Evolutionary conservation across 2,797 vertebrate species (phyloP), one percentile per base, ranked within the genome.

Genomic region (Phrynocephalus guinanensis): DNA sequence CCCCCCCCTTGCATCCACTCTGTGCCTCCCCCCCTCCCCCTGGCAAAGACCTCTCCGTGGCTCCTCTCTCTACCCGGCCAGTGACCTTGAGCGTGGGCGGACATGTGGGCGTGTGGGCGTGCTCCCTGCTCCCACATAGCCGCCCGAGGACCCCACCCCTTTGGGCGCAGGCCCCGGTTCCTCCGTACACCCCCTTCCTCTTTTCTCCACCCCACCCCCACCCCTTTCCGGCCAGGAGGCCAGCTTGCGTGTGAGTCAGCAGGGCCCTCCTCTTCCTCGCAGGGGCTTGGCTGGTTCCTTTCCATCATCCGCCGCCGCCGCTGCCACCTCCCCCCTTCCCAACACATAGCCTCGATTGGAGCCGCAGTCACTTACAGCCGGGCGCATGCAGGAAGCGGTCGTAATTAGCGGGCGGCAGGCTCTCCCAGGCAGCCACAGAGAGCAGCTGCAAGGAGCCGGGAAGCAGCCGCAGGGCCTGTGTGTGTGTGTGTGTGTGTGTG

Each of bases 201-300:
- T 20, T 28, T 6, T 28, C 26, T 20, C n/a, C 30, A n/a, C 28
- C 16, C 52, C 77, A 6, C 20, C 9, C 20, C 30, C 83, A 7
- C 13, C n/a, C 15, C 20, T 3, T 22, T 28, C 8, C 5, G 6
- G 20, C 50, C n/a, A 30, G 73, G 15, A 33, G 0, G 0, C 75
- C 0, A 0, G 5, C 91, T 89, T 83, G 93, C 87, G 52, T 10
- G 94, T 97, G 97, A 97, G 96, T 97, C 97, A 97, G 97, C 96
- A 96, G 79, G 79, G 94, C 91, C 91, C 85, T 92, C 79, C 70
- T 48, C 93, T 92, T 92, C 92, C 91, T 86, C 1, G n/a, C 85
- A 77, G 89, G n/a, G 52, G 44, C 44, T 80, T 30, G 77, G 82
- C 67, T 50, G 70, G 73, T 83, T 6, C 63, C 68, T 84, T 20